Evolutionary conservation across 1,140 invertebrate genomes (phyloP), one percentile per base, ranked within the genome.

Genomic region (Sinonovacula constricta): DNA sequence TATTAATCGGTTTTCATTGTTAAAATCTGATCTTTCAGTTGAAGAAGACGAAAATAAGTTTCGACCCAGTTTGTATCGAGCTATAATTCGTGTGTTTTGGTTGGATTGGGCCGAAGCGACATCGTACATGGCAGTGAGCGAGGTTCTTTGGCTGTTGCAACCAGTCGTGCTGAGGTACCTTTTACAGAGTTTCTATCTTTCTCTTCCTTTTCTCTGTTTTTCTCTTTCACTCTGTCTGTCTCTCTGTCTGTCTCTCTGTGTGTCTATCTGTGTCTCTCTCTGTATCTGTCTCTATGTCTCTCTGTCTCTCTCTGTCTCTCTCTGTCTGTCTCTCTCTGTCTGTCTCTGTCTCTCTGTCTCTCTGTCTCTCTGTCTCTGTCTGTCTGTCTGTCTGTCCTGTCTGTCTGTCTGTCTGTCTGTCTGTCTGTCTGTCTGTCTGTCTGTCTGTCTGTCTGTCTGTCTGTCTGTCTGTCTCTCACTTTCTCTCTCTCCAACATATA

Each of bases 61-160:
- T 7, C 53, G n/a, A 18, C 72, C 72, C 31, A 75, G 26, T 31
- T 26, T 75, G 7, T 75, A 65, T 45, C 28, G 34, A 30, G 22
- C 62, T 1, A 22, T 75, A 28, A 49, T 51, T 1, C 45, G 49
- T n/a, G 54, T 49, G 3, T 75, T 31, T 31, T 45, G 33, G 15
- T 54, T 28, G 28, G 24, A 31, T 26, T 75, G 72, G 60, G 12
- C n/a, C 1, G 72, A 75, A 53, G 72, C 72, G 22, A 75, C 72
- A 2, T 39, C 31, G 12, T 75, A 66, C 45, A 54, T 66, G 62
- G 49, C 62, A 1, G n/a, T n/a, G 18, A 30, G 24, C 7, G 62
- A 75, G 45, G 33, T 57, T 1, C n/a, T 63, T 10, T 75, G 60
- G 62, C 34, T 75, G 12, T 0, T 63, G n/a, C 72, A 75, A 22